Percentiles rank a stretch among this genome's conserved stretches.
Conservation (phyloP, 2,888 invertebrate species). For the Salticus scenicus region DNA sequence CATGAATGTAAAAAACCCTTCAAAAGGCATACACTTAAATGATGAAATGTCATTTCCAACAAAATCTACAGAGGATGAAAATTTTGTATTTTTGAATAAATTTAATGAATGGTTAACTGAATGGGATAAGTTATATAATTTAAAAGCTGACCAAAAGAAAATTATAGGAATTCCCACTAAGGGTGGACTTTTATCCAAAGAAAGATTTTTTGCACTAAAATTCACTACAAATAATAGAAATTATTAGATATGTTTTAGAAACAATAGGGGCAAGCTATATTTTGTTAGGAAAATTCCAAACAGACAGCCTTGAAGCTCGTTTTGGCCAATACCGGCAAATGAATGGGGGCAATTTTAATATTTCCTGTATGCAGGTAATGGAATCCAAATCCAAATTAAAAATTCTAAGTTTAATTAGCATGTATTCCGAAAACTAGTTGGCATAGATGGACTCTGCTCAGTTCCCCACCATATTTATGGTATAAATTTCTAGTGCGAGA, state of each 20-base stretch:
- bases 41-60: neutral
- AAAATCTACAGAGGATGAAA: neutral
- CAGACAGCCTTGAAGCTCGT: neutral
- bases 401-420: no score
- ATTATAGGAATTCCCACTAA: neutral
- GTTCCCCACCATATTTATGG: no score
- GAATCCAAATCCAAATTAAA: no score
- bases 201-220: neutral
- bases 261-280: neutral
- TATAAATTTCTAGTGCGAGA: no score
- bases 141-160: neutral
- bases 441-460: no score
- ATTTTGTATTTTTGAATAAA: neutral
- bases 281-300: neutral
- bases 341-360: neutral
- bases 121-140: neutral
- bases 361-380: no score
- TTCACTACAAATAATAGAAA: neutral
- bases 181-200: neutral
- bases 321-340: neutral
- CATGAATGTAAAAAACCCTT: slow-evolving; percentile 14
- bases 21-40: neutral
- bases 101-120: neutral
- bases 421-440: no score
- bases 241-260: no score